phyloP scores from a whole-genome alignment of 2,797 vertebrate species.

The Myotis daubentonii region DNA sequence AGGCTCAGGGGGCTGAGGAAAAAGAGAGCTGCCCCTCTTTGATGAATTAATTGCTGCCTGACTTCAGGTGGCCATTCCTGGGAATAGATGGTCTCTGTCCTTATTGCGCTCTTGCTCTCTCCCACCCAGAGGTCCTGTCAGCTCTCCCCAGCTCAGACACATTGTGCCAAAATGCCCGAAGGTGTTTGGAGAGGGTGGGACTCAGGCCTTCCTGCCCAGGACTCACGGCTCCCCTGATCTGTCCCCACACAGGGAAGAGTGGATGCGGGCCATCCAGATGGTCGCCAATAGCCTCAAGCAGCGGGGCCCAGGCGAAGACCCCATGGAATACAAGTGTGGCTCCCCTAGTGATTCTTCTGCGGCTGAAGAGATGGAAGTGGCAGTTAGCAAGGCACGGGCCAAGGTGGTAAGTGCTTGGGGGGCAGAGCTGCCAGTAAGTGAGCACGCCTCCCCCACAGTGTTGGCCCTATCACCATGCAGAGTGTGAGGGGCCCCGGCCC shows the following conservation, averaged over 20 bases:
- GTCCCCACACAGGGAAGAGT: constrained; percentile 90
- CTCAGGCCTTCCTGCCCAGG: neutral
- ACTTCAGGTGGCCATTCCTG: neutral
- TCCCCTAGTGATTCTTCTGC: constrained; percentile 89
- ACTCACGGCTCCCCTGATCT: neutral
- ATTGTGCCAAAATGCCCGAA: neutral
- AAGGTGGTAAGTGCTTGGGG: constrained; percentile 90
- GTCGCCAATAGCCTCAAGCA: constrained; percentile 96
- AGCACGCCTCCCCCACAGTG: rapidly evolving
- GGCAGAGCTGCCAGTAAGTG: rapidly evolving
- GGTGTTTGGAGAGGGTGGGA: neutral
- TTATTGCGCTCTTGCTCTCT: no score
- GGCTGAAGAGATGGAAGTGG: constrained; percentile 93
- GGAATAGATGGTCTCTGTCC: neutral
- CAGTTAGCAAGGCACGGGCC: constrained; percentile 89
- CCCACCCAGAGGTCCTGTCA: neutral
- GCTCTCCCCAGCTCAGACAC: neutral
- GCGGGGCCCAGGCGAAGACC: constrained; percentile 88
- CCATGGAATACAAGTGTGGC: constrained; percentile 93
- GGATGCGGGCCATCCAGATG: constrained; percentile 95
- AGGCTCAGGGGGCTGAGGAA: neutral
- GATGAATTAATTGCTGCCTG: neutral
- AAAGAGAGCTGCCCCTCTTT: neutral
- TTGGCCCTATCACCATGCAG: rapidly evolving
- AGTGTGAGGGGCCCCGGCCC: no score